Evolutionary conservation across 1,140 invertebrate species (phyloP), one percentile per base, ranked within the genome.

Genomic region (Hylaeus volcanicus): DNA sequence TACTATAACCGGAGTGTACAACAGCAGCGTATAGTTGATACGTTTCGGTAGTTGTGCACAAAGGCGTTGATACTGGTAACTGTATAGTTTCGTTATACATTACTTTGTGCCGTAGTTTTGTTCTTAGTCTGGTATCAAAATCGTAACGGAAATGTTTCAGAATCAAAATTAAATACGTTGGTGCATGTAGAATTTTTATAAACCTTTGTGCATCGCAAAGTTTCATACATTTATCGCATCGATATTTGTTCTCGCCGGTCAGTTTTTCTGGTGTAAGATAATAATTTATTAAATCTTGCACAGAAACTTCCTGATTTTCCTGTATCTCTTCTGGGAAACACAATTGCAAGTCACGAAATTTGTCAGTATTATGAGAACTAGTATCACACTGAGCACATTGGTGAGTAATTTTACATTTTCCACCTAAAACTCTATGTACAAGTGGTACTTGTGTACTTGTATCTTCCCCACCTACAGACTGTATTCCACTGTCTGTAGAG

Each of bases 81-180:
- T 94, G 90, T 61, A 96, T 94, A 1, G 88, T 94, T 64, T 95
- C 94, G 87, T 96, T 95, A 81, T 96, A 94, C 69, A 94, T 93
- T 37, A 96, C 95, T 68, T 95, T 94, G 82, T 96, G 95, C 81
- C 96, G 94, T 5, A 97, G 89, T 91, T 98, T 98, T 26, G 96
- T 96, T 83, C 96, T 94, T 60, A 95, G 92, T 84, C 96, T 95
- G 61, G 95, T 94, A 74, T 96, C 95, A 12, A 95, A 94, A 85
- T 96, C 96, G 92, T 96, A 98, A 88, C 96, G 96, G 88, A 98
- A 98, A 81, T 97, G 95, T 86, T 98, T 96, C 14, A 98, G 90
- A 1, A 97, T 97, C 1, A 98, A 91, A 74, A 98, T 96, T 3
- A 98, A 94, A 91, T 97, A 96, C 11, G 95, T 94, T 0, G 97